A percentile compares a stretch with the other conserved stretches of the same genome.
Conservation (phyloP, 2,113 vertebrate species). For the Indri indri region DNA sequence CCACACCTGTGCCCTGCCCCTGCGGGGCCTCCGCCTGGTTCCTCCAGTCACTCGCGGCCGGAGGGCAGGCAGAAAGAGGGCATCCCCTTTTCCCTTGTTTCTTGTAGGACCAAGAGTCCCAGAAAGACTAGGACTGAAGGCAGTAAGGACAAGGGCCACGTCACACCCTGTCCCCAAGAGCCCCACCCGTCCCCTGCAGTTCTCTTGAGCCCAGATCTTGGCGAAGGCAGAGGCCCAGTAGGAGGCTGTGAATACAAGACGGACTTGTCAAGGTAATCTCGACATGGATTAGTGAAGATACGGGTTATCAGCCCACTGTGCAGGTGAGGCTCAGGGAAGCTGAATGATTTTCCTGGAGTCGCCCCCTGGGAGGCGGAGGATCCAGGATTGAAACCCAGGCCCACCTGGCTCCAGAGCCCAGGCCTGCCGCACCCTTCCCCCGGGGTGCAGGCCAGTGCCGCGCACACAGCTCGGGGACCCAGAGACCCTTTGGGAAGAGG, state of each 20-base stretch:
- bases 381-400: background rate
- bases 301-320: no score
- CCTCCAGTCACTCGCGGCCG: background rate
- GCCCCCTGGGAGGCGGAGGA: background rate
- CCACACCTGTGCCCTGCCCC: background rate
- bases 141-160: background rate
- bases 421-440: background rate
- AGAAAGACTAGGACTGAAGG: background rate
- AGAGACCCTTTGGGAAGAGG: background rate
- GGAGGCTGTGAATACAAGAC: background rate
- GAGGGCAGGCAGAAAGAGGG: background rate
- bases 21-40: background rate
- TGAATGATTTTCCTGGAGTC: background rate
- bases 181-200: fast-evolving
- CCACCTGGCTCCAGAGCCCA: background rate
- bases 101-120: background rate
- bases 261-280: background rate
- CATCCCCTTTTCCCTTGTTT: background rate
- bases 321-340: background rate
- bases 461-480: background rate
- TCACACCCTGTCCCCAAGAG: fast-evolving
- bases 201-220: background rate
- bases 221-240: background rate
- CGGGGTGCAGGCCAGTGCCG: background rate
- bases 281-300: background rate